Evolutionary conservation across 2,113 vertebrate species (phyloP).

Genomic region (Syngnathus typhle): DNA sequence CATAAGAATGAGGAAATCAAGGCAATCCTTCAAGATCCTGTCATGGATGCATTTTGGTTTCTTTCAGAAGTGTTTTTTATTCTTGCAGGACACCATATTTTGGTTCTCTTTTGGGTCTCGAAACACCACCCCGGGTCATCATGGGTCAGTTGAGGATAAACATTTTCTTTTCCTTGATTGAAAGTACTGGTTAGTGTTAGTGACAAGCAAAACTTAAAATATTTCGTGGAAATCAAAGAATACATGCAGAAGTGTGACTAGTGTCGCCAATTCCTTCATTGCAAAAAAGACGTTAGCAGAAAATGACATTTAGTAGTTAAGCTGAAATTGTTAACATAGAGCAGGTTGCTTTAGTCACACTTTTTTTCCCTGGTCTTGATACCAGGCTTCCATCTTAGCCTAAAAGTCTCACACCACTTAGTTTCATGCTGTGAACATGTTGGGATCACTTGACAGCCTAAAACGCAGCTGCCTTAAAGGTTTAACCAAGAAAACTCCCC

Average conservation of each 20-base stretch:
- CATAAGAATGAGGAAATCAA: neutral
- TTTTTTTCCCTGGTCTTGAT: constrained; percentile 23
- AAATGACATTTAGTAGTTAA: too few relatives aligned
- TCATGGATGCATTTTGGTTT: neutral
- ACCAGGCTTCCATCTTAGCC: constrained; percentile 11
- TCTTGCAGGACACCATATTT: neutral
- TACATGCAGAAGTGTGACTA: neutral
- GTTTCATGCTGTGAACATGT: constrained; percentile 28
- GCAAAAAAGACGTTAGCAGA: neutral
- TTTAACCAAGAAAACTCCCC: constrained; percentile 7
- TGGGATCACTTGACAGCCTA: constrained; percentile 17
- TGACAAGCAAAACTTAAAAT: neutral
- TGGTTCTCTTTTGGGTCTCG: neutral
- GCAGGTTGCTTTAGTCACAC: constrained; percentile 15
- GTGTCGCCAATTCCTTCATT: neutral
- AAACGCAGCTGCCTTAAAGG: constrained; percentile 21
- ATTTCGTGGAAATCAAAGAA: neutral
- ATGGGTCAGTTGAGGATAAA: too few relatives aligned
- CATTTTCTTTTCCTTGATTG: neutral
- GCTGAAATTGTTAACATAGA: constrained; percentile 8
- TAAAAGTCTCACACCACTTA: constrained; percentile 26
- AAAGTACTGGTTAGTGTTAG: neutral
- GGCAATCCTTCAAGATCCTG: too few relatives aligned
- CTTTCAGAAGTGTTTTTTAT: neutral
- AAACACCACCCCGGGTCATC: too few relatives aligned